phyloP scores from a whole-genome alignment of 2,797 vertebrate species.

The Smutsia temminckii region DNA sequence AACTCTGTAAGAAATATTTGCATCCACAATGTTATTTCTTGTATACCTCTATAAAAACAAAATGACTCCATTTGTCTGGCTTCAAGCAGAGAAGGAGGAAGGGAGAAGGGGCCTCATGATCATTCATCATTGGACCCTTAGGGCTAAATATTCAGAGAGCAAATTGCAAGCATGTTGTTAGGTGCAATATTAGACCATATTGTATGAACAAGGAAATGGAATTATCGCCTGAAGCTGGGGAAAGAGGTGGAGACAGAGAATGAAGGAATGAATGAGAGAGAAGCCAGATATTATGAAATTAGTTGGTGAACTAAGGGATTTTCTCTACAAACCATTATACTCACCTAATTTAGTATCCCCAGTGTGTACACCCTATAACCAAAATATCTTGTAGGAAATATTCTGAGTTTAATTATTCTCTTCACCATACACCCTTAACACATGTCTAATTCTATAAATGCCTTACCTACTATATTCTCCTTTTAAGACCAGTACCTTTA shows the following conservation, averaged over 20 bases:
- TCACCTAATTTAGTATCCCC: not conserved
- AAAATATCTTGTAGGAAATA: not conserved
- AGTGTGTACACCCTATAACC: not conserved
- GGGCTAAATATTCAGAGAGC: conserved; percentile 33
- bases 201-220: not conserved
- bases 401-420: conserved; percentile 23
- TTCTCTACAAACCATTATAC: not conserved
- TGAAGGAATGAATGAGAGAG: conserved; percentile 13
- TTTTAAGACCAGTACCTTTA: not conserved
- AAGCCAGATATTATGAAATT: not conserved
- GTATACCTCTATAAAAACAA: conserved; percentile 22
- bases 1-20: not conserved
- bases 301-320: not conserved
- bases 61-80: conserved; percentile 9
- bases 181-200: not conserved
- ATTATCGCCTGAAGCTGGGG: conserved; percentile 48
- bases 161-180: not conserved
- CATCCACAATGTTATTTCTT: conserved; percentile 53
- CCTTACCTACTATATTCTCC: not conserved
- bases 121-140: not conserved
- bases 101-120: not conserved
- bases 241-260: conserved; percentile 44
- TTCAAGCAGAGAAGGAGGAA: conserved; percentile 26
- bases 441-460: not conserved
- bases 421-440: not conserved